Evolutionary conservation across 1,140 invertebrate genomes (phyloP).

Genomic region (Bombus confusus): DNA sequence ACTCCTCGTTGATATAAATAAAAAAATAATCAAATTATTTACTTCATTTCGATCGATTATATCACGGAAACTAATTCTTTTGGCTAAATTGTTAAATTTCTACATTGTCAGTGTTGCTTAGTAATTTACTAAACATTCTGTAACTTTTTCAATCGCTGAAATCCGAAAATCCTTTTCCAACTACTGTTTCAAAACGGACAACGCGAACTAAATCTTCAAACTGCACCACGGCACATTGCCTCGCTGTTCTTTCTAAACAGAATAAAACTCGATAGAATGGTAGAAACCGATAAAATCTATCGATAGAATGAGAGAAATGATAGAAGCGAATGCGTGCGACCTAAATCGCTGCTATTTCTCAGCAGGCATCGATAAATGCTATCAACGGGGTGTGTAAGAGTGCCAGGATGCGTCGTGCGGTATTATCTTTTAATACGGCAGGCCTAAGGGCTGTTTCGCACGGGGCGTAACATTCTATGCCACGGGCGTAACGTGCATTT

Average conservation of each 20-base stretch:
- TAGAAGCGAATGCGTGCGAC: background rate
- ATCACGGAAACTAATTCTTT: no score
- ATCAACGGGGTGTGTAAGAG: background rate
- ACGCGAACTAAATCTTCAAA: background rate
- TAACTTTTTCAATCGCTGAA: no score
- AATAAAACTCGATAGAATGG: background rate
- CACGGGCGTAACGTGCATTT: background rate
- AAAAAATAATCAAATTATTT: no score
- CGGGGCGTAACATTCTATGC: background rate
- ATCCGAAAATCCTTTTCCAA: background rate
- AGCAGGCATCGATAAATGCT: background rate
- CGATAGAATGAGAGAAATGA: no score
- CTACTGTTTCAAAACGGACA: background rate
- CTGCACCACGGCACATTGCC: background rate
- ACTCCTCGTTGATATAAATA: no score
- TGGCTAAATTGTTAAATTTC: no score
- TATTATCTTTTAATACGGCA: conserved; percentile 1
- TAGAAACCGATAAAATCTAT: background rate
- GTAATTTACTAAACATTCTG: no score
- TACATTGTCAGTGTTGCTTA: no score
- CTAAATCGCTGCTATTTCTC: background rate
- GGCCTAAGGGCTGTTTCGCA: background rate
- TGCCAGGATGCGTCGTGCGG: background rate
- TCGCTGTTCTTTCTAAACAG: background rate
- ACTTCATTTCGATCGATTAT: no score